phyloP scores from a whole-genome alignment of 1,140 invertebrate species.

The Aethina tumida region DNA sequence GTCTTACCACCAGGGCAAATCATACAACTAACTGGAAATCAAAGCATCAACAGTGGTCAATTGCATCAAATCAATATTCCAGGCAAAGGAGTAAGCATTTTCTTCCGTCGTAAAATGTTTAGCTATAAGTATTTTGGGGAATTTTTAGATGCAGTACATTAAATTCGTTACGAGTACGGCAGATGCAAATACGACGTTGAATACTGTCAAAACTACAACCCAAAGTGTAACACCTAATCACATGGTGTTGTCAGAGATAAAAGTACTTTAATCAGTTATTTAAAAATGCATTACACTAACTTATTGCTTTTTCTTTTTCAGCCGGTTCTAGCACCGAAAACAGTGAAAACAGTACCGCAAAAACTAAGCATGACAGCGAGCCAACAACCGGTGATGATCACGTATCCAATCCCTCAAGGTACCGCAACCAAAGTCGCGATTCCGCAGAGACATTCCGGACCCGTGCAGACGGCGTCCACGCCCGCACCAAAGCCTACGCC shows the following conservation, averaged over 20 bases:
- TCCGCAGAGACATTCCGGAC: no score
- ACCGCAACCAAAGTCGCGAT: no score
- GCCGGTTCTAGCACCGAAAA: no score
- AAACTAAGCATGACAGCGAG: no score
- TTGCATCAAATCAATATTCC: constrained; percentile 62
- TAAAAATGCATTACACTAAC: background rate
- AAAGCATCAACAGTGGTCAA: constrained; percentile 42
- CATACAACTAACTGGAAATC: constrained; percentile 50
- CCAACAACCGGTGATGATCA: no score
- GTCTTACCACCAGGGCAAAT: constrained; percentile 40
- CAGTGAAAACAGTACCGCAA: no score
- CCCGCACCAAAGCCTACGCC: constrained; percentile 2
- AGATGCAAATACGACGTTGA: constrained; percentile 30
- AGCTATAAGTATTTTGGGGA: constrained; percentile 3
- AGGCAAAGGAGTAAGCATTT: constrained; percentile 44
- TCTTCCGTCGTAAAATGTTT: constrained; percentile 3
- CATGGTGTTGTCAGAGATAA: constrained; percentile 21
- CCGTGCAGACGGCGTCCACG: background rate
- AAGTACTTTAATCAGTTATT: constrained; percentile 11
- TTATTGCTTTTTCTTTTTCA: constrained; percentile 4
- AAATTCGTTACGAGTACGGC: constrained; percentile 51
- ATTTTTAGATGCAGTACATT: constrained; percentile 57
- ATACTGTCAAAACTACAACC: constrained; percentile 14
- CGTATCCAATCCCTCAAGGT: no score
- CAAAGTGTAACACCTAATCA: constrained; percentile 31